Evolutionary conservation across 2,113 vertebrate genomes (phyloP).

Genomic region (Gadus macrocephalus): DNA sequence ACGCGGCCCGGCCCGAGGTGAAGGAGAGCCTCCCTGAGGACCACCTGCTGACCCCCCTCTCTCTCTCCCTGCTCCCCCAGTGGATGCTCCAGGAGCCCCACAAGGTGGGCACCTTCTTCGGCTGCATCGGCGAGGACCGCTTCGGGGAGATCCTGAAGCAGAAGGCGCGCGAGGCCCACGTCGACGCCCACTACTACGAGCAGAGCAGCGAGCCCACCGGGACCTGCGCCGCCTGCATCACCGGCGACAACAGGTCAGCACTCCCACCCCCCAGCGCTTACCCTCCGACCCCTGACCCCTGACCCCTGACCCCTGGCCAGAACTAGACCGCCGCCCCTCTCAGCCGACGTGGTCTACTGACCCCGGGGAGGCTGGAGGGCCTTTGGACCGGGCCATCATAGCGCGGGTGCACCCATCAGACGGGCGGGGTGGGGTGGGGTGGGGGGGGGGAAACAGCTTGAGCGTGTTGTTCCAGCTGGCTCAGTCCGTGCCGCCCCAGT

Average conservation of each 20-base stretch:
- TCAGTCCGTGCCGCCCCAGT: conserved; percentile 50
- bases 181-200: conserved; percentile 94
- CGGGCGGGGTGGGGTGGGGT: conserved; percentile 1
- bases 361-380: conserved; percentile 42
- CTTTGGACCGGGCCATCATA: conserved; percentile 47
- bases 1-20: too few relatives aligned
- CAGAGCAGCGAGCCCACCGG: conserved; percentile 90
- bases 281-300: conserved; percentile 10
- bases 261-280: conserved; percentile 27
- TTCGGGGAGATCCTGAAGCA: conserved; percentile 94
- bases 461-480: conserved; percentile 47
- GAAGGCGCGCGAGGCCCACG: conserved; percentile 87
- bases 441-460: conserved; percentile 47
- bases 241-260: conserved; percentile 87
- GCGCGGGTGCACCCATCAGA: conserved; percentile 51
- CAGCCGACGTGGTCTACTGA: conserved; percentile 33
- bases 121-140: conserved; percentile 90
- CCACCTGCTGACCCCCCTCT: too few relatives aligned
- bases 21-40: too few relatives aligned
- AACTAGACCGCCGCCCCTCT: conserved; percentile 8
- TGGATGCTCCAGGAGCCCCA: conserved; percentile 97
- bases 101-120: conserved; percentile 94
- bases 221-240: conserved; percentile 97
- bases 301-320: conserved; percentile 29
- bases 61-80: conserved; percentile 58